phyloP scores from a whole-genome alignment of 2,888 invertebrate genomes.

The Imbricaverruca yamaguchii region DNA sequence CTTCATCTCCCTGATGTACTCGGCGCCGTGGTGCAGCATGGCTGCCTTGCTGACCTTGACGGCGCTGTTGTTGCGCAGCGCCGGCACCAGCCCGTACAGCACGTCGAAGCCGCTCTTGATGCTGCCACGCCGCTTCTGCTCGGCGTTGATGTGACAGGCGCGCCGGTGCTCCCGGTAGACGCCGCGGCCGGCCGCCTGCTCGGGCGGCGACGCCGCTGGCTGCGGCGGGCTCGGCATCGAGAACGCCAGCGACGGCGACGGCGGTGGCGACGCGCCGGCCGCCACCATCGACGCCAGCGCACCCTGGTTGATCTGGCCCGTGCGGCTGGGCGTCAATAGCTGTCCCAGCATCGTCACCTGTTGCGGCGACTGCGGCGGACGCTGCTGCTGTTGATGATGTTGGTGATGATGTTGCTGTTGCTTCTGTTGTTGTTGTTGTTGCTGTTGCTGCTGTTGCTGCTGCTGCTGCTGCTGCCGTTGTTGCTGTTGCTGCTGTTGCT shows the following conservation, averaged over 20 bases:
- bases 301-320: constrained; percentile 34
- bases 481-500: too few relatives aligned
- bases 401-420: too few relatives aligned
- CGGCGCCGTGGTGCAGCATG: constrained; percentile 93
- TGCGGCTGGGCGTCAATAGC: constrained; percentile 46
- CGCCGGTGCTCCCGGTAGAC: constrained; percentile 70
- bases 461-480: too few relatives aligned
- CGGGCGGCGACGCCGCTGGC: constrained; percentile 40
- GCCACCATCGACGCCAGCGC: constrained; percentile 11
- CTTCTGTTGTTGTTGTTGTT: constrained; percentile 27
- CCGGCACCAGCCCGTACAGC: constrained; percentile 80
- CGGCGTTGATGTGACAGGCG: constrained; percentile 87
- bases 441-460: too few relatives aligned
- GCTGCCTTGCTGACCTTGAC: constrained; percentile 81
- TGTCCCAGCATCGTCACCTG: constrained; percentile 46
- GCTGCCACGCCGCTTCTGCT: constrained; percentile 90
- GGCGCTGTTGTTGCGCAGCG: constrained; percentile 13
- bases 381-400: too few relatives aligned
- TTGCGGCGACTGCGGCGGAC: constrained; percentile 44
- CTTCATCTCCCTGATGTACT: constrained; percentile 83
- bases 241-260: neutral
- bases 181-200: constrained; percentile 34
- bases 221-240: constrained; percentile 43
- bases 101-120: constrained; percentile 95
- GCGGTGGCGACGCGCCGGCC: too few relatives aligned